Conservation (phyloP, 2,888 invertebrate genomes). For the Ganaspis brasiliensis region DNA sequence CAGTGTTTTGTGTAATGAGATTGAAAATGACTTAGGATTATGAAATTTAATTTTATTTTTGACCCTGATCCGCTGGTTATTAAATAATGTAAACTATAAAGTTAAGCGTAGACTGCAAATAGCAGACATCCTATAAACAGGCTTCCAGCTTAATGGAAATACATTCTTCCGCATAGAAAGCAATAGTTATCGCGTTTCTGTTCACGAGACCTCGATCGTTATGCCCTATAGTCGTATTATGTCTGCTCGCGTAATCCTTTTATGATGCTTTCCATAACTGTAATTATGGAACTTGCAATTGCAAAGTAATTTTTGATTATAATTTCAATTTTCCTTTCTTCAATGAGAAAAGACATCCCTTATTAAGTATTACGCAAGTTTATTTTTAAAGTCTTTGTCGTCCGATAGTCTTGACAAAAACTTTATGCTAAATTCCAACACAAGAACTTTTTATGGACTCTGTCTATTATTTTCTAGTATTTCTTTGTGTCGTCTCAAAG, state of each 20-base stretch:
- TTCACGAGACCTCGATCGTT: slow-evolving; percentile 26
- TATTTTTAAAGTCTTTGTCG: neutral
- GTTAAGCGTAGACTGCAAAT: neutral
- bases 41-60: slow-evolving; percentile 6
- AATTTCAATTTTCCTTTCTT: slow-evolving; percentile 22
- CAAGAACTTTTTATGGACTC: too few species aligned
- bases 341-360: neutral
- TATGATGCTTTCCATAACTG: slow-evolving; percentile 17
- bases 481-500: too few species aligned
- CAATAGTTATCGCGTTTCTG: slow-evolving; percentile 50
- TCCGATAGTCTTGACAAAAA: too few species aligned
- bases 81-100: neutral
- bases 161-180: slow-evolving; percentile 58
- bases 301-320: slow-evolving; percentile 20
- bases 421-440: too few species aligned
- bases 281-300: slow-evolving; percentile 50
- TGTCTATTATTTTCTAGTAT: too few species aligned
- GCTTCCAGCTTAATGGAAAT: slow-evolving; percentile 43
- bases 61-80: neutral
- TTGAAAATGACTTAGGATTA: too few species aligned
- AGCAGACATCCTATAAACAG: neutral
- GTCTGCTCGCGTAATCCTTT: slow-evolving; percentile 18
- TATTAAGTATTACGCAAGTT: slow-evolving; percentile 1
- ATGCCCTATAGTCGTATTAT: slow-evolving; percentile 34
- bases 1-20: too few species aligned